Conservation (phyloP, 2,113 vertebrate species). For the Bucco capensis region DNA sequence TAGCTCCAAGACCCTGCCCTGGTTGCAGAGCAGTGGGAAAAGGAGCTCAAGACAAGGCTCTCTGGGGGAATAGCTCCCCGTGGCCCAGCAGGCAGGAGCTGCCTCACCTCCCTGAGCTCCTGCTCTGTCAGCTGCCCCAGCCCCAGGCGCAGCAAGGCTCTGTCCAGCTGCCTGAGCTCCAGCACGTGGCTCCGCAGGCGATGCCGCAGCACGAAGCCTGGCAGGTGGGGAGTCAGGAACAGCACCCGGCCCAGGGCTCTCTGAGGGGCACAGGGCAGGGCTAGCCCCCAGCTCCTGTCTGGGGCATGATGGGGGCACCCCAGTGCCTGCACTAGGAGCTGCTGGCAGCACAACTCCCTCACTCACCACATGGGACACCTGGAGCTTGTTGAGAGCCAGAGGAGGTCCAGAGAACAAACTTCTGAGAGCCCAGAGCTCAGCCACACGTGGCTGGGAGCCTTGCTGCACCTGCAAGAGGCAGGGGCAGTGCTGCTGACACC, state of each 20-base stretch:
- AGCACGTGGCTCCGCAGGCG: slow-evolving; percentile 78
- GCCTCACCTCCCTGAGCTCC: slow-evolving; percentile 82
- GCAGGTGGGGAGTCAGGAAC: slow-evolving; percentile 84
- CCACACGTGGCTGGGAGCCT: slow-evolving; percentile 74
- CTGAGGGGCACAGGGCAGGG: slow-evolving; percentile 43
- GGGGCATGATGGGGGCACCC: neutral
- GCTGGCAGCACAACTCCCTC: fast-evolving
- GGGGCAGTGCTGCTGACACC: fast-evolving
- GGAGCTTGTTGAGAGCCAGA: slow-evolving; percentile 75
- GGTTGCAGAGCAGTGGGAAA: no score
- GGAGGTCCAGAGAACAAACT: slow-evolving; percentile 76
- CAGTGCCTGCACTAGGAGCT: neutral
- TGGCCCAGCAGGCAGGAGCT: neutral
- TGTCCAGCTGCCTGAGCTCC: slow-evolving; percentile 85
- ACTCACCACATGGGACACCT: slow-evolving; percentile 76
- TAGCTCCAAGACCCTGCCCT: no score
- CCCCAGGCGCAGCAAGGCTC: slow-evolving; percentile 79
- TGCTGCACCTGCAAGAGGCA: slow-evolving; percentile 74
- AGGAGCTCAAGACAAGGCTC: no score
- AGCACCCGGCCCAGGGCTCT: slow-evolving; percentile 81
- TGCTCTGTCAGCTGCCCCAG: slow-evolving; percentile 75
- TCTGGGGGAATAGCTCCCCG: no score
- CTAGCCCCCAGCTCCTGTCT: neutral
- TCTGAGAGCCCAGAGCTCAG: slow-evolving; percentile 78
- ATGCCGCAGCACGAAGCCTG: slow-evolving; percentile 70